Base-by-base conservation (phyloP, 2,113 vertebrate species). In the Jaculus jaculus region DNA sequence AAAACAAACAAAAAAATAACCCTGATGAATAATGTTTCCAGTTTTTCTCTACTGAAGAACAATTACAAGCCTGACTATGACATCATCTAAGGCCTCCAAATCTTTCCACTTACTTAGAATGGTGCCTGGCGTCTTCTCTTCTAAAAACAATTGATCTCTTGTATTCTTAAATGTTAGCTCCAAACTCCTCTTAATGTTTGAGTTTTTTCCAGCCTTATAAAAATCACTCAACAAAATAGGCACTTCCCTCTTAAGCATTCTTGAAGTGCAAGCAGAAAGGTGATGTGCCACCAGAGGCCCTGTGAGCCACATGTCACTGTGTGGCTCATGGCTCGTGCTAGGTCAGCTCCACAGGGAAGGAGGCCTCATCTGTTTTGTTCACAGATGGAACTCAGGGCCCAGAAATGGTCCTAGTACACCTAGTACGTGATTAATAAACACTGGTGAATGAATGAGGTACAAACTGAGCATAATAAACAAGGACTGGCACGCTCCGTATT, bases 221-320 rank as follows among this genome's bases (percentile, higher is more conserved):
- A 93, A 79, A 65, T n/a, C 84, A 85, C 8, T 58, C 1, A 81
- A 39, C 30, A 58, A 84, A 90, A 80, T 73, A 34, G 83, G 73
- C 93, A 88, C 17, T 65, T 30, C 95, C 75, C 30, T 87, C 18
- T 32, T 10, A 66, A 7, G 63, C 20, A 18, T 17, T 65, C 47
- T 2, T 10, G 21, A 21, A 61, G 51, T n/a, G 3, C 0, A 3
- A 8, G 7, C 37, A 11, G 23, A 58, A n/a, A 75, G 42, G 54
- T 68, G 10, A 47, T 4, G 4, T 11, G 24, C 24, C 60, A 72
- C 21, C 18, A 1, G 54, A 84, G 66, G 32, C 26, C 13, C 30
- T 10, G 7, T 21, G 7, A 39, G 2, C 5, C 21, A 30, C 11
- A 5, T 3, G 28, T 18, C 51, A 65, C 21, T 11, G 26, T 30